Evolutionary conservation across 1,140 invertebrate genomes (phyloP), one percentile per base, ranked within the genome.

Genomic region (Eurosta solidaginis): DNA sequence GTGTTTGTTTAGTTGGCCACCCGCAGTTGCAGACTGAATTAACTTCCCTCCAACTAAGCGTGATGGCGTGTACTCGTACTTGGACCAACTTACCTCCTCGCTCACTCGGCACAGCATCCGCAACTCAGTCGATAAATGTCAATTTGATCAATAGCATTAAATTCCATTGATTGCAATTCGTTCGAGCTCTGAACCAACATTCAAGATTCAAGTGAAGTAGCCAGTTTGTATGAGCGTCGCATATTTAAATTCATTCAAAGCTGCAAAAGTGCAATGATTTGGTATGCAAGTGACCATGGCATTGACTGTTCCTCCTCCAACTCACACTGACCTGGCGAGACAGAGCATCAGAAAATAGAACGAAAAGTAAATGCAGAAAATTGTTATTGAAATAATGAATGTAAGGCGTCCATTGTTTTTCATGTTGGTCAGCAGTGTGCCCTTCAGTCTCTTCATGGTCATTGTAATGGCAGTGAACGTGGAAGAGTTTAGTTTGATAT

Each of bases 111-210:
- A 5, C 49, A 36, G 12, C 29, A 68, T 6, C 33, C 59, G 22
- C 7, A n/a, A n/a, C n/a, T n/a, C n/a, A 68, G 59, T 68, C 59
- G 7, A 68, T 68, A 42, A 68, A 68, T 68, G 59, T 68, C 59
- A 68, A 68, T 40, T 68, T 68, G 59, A 68, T 68, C 59, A 68
- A 68, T 68, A 36, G 59, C 33, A 17, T 68, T 68, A 68, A n/a
- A n/a, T n/a, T n/a, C n/a, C 59, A 20, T 68, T 68, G 36, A 42
- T 20, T 68, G 59, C 59, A 42, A 12, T 68, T 40, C 33, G 22
- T 25, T 27, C 10, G 50, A 3, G 20, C 50, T n/a, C n/a, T n/a
- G n/a, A n/a, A n/a, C n/a, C n/a, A n/a, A 20, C 36, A 40, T 68
- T 29, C 59, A 68, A 14, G 50, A 2, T 25, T 22, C 33, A 4